Evolutionary conservation across 1,140 invertebrate genomes (phyloP).

Genomic region (Agraylea sexmaculata): DNA sequence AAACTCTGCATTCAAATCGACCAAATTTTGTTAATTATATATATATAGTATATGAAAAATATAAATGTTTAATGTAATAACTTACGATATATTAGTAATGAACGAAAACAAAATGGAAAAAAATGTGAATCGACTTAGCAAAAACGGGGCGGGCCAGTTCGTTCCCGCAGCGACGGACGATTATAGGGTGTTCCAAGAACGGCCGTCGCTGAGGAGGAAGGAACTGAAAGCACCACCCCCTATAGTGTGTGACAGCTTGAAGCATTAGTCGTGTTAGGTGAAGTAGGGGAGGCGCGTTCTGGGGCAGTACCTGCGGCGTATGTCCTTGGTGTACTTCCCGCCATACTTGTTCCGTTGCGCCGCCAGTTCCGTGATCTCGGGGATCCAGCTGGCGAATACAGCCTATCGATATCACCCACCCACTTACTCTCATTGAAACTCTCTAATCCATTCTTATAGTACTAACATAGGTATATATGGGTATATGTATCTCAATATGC

Average conservation of each 20-base stretch:
- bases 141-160: slow-evolving; percentile 10
- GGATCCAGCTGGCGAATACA: slow-evolving; percentile 98
- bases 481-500: too few relatives aligned
- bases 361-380: slow-evolving; percentile 97
- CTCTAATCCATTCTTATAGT: not conserved
- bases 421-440: not conserved
- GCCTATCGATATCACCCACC: slow-evolving; percentile 59
- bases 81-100: slow-evolving; percentile 20
- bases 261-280: slow-evolving; percentile 20
- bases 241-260: slow-evolving; percentile 27
- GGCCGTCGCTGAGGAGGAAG: slow-evolving; percentile 36
- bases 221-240: slow-evolving; percentile 34
- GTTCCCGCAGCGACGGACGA: slow-evolving; percentile 7
- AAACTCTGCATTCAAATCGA: slow-evolving; percentile 46
- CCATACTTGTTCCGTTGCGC: slow-evolving; percentile 96
- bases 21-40: slow-evolving; percentile 26
- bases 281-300: slow-evolving; percentile 37
- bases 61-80: too few relatives aligned
- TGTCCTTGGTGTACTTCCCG: slow-evolving; percentile 94
- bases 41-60: too few relatives aligned
- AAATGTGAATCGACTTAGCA: too few relatives aligned
- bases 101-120: slow-evolving; percentile 20
- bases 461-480: too few relatives aligned
- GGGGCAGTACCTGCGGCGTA: slow-evolving; percentile 85
- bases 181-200: not conserved